These are phyloP conservation scores for Notothenia coriiceps DNA, from an alignment of 2,113 vertebrate genomes.

Conservation along the genomic window DNA sequence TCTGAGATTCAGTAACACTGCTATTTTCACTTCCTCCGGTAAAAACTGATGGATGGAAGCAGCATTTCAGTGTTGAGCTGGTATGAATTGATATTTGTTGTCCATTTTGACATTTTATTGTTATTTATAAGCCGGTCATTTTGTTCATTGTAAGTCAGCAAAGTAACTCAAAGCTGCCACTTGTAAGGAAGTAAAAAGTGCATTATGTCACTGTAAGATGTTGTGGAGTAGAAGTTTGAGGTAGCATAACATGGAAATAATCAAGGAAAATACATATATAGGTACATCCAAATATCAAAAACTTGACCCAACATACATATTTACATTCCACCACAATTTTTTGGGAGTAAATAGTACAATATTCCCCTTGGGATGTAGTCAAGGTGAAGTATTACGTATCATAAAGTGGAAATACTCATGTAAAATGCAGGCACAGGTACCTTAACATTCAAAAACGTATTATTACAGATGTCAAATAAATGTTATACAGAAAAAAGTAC, in stretches of 20 bases:
- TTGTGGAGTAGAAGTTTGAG: neutral
- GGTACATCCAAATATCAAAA: neutral
- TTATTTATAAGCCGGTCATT: neutral
- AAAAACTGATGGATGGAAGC: neutral
- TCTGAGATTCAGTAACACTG: constrained; percentile 8
- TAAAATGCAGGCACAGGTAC: too few relatives aligned
- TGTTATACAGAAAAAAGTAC: too few relatives aligned
- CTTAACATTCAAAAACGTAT: too few relatives aligned
- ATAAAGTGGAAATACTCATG: too few relatives aligned
- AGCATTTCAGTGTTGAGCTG: neutral
- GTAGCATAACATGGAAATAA: neutral
- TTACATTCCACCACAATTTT: neutral
- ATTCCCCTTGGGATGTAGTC: too few relatives aligned
- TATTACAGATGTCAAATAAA: too few relatives aligned
- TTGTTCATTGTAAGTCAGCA: neutral
- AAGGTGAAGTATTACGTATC: too few relatives aligned
- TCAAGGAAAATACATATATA: neutral
- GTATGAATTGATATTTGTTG: neutral
- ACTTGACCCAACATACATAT: neutral
- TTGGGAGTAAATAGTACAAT: neutral
- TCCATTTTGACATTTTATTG: neutral
- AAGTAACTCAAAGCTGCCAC: neutral
- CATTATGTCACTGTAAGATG: neutral
- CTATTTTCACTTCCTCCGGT: constrained; percentile 1
- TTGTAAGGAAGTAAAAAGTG: neutral